phyloP scores from a whole-genome alignment of 2,888 invertebrate species.

The Ophion ventricosus region DNA sequence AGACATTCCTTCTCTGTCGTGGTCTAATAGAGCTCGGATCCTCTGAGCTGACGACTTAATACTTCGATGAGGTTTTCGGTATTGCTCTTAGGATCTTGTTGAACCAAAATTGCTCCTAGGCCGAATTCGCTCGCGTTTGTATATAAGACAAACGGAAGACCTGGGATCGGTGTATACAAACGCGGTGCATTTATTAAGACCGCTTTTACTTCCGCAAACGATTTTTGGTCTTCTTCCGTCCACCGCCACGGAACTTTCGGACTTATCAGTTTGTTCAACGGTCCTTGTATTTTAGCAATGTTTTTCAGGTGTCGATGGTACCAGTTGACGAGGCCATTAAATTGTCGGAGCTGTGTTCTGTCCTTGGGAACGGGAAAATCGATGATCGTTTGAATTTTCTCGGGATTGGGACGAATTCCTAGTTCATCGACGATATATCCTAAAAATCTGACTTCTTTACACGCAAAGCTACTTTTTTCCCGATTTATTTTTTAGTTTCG shows the following conservation, averaged over 20 bases:
- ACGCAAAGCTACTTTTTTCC: constrained; percentile 51
- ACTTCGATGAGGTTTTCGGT: not conserved
- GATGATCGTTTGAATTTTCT: constrained; percentile 51
- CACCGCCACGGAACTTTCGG: constrained; percentile 52
- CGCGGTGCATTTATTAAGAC: constrained; percentile 39
- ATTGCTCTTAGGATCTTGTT: not conserved
- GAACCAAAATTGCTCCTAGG: not conserved
- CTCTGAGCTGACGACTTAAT: not conserved
- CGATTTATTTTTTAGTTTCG: constrained; percentile 45
- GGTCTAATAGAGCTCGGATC: not conserved
- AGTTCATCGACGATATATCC: constrained; percentile 48
- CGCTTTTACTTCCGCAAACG: constrained; percentile 44
- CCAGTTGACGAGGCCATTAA: constrained; percentile 61
- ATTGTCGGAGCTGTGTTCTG: not conserved
- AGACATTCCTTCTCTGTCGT: not conserved
- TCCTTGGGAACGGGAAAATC: constrained; percentile 29
- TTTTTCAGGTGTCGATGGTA: constrained; percentile 55
- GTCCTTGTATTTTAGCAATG: constrained; percentile 51
- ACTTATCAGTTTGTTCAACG: constrained; percentile 48
- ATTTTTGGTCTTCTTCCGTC: constrained; percentile 52
- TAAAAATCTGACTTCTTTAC: constrained; percentile 48
- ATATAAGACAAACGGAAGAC: constrained; percentile 22
- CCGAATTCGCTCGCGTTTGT: not conserved
- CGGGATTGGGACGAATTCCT: constrained; percentile 47
- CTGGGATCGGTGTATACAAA: constrained; percentile 34